Evolutionary conservation across 2,113 vertebrate genomes (phyloP), one percentile per base, ranked within the genome.

Genomic region (Muscicapa adusta): DNA sequence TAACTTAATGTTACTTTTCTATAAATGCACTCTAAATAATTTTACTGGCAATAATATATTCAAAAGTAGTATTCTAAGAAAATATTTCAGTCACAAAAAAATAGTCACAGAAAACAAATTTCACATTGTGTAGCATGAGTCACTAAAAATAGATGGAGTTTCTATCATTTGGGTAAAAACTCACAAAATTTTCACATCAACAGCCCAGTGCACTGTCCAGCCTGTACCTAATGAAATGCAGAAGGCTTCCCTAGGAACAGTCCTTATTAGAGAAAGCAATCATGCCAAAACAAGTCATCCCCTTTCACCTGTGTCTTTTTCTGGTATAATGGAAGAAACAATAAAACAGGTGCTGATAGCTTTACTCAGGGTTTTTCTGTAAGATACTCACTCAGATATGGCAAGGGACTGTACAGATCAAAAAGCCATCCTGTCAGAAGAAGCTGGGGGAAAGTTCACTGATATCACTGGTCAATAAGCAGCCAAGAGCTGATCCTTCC

Each of bases 401-500:
- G 29, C 38, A 82, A 58, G 60, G 34, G 74, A 68, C 47, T 7
- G 20, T 28, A 66, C 0, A 1, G 56, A 66, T 43, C 68, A 86
- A 65, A 88, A 65, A 84, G 34, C 5, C 15, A 31, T 47, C 8
- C 13, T 58, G 28, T 58, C 6, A 1, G 61, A 89, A 85, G 76
- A 57, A 79, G 70, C 18, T 77, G 50, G 17, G 58, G 42, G 23
- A 42, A 72, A 91, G 50, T 56, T 84, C 56, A 60, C 20, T 38
- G 33, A 51, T 58, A 20, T 34, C 5, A 36, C 65, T 66, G 66
- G 31, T 75, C 84, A 83, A 36, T 40, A 93, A 89, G 25, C 43
- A 94, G n/a, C 68, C 34, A 62, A 78, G 29, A 94, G 70, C 31
- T 51, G 26, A 7, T 81, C 73, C 54, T 89, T 87, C 87, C 47